phyloP scores from a whole-genome alignment of 1,140 invertebrate genomes.

The Cherax destructor region DNA sequence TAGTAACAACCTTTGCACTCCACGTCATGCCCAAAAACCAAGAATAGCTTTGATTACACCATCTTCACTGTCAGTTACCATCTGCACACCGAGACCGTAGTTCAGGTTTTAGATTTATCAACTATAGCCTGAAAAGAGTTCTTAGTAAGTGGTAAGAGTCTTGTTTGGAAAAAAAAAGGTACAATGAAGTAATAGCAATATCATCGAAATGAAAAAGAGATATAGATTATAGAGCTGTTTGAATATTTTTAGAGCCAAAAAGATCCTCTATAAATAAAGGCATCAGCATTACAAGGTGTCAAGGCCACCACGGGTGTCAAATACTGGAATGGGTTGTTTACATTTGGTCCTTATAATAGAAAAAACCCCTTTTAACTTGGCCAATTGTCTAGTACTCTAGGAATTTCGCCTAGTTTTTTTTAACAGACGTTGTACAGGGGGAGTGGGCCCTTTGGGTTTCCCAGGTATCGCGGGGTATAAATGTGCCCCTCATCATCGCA shows the following conservation, averaged over 20 bases:
- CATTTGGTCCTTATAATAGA: slow-evolving; percentile 16
- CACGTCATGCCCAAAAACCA: too few relatives aligned
- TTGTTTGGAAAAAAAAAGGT: slow-evolving; percentile 67
- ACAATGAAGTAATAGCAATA: slow-evolving; percentile 64
- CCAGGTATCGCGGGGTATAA: not conserved
- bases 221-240: too few relatives aligned
- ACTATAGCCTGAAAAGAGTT: too few relatives aligned
- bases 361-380: not conserved
- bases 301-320: slow-evolving; percentile 7
- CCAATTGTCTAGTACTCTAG: slow-evolving; percentile 13
- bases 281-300: slow-evolving; percentile 14
- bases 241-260: slow-evolving; percentile 17
- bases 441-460: slow-evolving; percentile 4
- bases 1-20: too few relatives aligned
- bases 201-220: slow-evolving; percentile 65
- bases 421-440: slow-evolving; percentile 16
- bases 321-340: slow-evolving; percentile 11
- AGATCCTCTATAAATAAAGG: not conserved
- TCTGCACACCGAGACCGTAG: not conserved
- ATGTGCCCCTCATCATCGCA: not conserved
- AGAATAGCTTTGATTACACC: too few relatives aligned
- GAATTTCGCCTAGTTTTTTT: slow-evolving; percentile 24
- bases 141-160: slow-evolving; percentile 52
- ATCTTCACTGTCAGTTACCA: not conserved
- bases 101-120: slow-evolving; percentile 25